Evolutionary conservation across 2,113 vertebrate species (phyloP), one percentile per base, ranked within the genome.

Genomic region (Anguilla rostrata): DNA sequence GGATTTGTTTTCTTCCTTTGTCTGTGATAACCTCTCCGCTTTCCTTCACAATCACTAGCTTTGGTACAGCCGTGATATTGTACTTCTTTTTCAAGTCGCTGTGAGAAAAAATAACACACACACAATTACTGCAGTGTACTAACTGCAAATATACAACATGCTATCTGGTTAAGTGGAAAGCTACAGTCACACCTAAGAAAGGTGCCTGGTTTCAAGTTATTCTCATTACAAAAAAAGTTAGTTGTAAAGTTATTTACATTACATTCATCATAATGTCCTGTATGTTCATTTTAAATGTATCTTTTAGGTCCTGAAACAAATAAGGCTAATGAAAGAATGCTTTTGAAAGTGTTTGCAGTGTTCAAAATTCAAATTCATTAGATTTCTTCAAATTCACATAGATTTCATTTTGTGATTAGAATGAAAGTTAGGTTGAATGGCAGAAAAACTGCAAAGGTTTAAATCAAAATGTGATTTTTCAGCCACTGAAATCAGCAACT

Each of bases 41-140:
- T 88, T 97, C 97, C 90, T 98, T 99, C 95, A 99, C 96, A n/a
- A 99, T 96, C 93, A 99, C 97, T 84, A 99, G 97, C 89, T 96
- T 98, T 90, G 98, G 98, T 84, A 97, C 95, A 18, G 96, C 96
- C 0, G 97, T 98, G 93, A 99, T 96, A 91, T 94, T 96, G 93
- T 97, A 99, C 88, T 94, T 97, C 92, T 96, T 97, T 94, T 96
- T 98, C 91, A 99, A 89, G 84, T 99, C 97, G 75, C 98, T 99
- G 92, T 5, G 4, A 86, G n/a, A 84, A 91, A 85, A 86, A 82
- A 87, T 71, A 82, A 39, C 20, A 39, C 16, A 26, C 29, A 66
- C 8, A 53, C 8, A n/a, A 39, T 75, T 29, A 49, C 16, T 22
- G 15, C 15, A 43, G 34, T 39, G n/a, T 18, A 80, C n/a, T 16